phyloP scores from a whole-genome alignment of 2,113 vertebrate genomes.

The Setophaga kirtlandii region DNA sequence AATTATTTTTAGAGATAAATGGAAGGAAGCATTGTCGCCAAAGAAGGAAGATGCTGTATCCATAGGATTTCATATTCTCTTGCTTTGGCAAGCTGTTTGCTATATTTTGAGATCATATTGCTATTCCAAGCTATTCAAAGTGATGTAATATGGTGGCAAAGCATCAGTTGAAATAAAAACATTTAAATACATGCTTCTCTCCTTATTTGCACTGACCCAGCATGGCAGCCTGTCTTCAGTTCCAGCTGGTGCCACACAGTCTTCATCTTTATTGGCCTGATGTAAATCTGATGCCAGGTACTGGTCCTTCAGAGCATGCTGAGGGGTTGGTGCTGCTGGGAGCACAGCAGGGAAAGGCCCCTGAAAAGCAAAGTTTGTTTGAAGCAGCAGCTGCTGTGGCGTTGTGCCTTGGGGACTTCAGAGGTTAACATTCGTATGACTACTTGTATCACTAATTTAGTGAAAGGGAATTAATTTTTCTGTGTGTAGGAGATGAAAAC shows the following conservation, averaged over 20 bases:
- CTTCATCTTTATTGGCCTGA: neutral
- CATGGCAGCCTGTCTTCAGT: neutral
- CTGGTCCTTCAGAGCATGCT: neutral
- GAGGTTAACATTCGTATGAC: neutral
- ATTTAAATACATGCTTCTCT: conserved; percentile 56
- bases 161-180: conserved; percentile 78
- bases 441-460: neutral
- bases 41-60: conserved; percentile 69
- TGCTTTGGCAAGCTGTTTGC: conserved; percentile 80
- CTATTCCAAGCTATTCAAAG: conserved; percentile 76
- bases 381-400: neutral
- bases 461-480: neutral
- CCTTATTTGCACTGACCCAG: neutral
- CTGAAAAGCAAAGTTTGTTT: neutral
- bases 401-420: neutral
- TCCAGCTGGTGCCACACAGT: neutral
- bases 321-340: neutral
- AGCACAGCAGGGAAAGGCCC: neutral
- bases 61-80: conserved; percentile 73
- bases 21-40: conserved; percentile 62
- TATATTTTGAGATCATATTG: conserved; percentile 75
- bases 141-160: conserved; percentile 77
- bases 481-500: neutral
- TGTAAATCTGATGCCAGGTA: neutral
- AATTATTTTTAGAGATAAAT: conserved; percentile 71